Base-by-base conservation (phyloP, 2,113 vertebrate genomes). In the Fukomys damarensis region DNA sequence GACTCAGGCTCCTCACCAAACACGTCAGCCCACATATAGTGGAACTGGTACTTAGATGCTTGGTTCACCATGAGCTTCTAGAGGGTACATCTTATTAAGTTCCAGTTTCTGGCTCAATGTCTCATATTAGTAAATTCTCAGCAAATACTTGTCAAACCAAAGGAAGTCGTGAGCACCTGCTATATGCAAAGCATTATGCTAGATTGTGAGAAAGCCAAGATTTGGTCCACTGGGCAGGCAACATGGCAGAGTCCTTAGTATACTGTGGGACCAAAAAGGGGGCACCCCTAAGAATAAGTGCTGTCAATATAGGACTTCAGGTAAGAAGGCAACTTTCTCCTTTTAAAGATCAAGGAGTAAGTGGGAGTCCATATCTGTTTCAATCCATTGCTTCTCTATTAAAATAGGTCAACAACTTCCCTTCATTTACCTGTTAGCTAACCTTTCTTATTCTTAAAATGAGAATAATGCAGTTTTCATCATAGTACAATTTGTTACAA, bases 91-190 rank as follows among this genome's bases (percentile, higher is more conserved):
- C 3, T 46, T 81, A 88, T 38, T 82, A 13, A 70, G 38, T 54
- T 46, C 22, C 65, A 97, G n/a, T 63, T 9, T 74, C 68, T 91
- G n/a, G 6, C n/a, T 96, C 63, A 94, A 72, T 74, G 32, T 12
- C 22, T 89, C 7, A 28, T 41, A 66, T 38, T 61, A 83, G 14
- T 90, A 90, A 89, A 26, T 79, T 91, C 54, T 89, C 66, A 86
- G 68, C 11, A 97, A 95, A 79, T 49, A 95, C 17, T 80, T 94
- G 26, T 17, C 93, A 94, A 93, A 56, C 19, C 32, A 89, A 43
- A 26, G 9, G 43, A 95, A 93, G 52, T 46, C 41, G 20, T 82
- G 65, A 95, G n/a, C n/a, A 90, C 58, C 32, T 70, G 54, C 43
- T 90, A 52, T 59, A 43, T 66, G 68, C 3, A 96, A 89, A 30